Base-by-base conservation (phyloP, 1,140 invertebrate species). In the Tyrophagus putrescentiae region DNA sequence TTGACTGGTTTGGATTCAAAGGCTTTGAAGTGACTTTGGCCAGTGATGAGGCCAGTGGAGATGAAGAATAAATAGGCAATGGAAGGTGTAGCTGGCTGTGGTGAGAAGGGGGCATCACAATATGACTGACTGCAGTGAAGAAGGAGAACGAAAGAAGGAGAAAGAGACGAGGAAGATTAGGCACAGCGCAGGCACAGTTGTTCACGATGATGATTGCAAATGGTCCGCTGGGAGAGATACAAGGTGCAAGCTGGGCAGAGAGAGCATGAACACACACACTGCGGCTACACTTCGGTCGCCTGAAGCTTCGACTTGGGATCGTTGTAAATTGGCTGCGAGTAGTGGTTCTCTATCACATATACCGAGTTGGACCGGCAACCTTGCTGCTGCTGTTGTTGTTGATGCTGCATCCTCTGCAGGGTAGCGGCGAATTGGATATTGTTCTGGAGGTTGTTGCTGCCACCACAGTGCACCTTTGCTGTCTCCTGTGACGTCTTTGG, bases 311-410 rank as follows among this genome's bases (percentile, higher is more conserved):
- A n/a, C n/a, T 54, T 31, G n/a, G 6, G 52, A 9, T 32, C 52
- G 18, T 7, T 33, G 25, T 54, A 54, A 16, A 31, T 54, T 21
- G 52, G 52, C 36, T 54, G 52, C 6, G 52, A 54, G 52, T 54
- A 54, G 28, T 54, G 52, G 25, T 54, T 31, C 28, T 54, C 52
- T 54, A 54, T 54, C 52, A 54, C 52, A 54, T 54, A 54, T n/a
- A 54, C 36, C 52, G 52, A 54, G 28, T 54, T 54, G 31, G 52
- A 54, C 18, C 52, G 11, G 28, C 52, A 23, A 54, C 52, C 28
- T 39, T 13, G 13, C 36, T n/a, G 13, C 13, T 39, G 36, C n/a
- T n/a, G n/a, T n/a, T n/a, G n/a, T n/a, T n/a, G n/a, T n/a, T n/a
- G n/a, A 39, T 39, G 36, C 13, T n/a, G 36, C 52, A 54, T 54